Percentiles rank a stretch among this genome's conserved stretches.
Conservation (phyloP, 1,140 invertebrate species). For the Parapsyche elsis region DNA sequence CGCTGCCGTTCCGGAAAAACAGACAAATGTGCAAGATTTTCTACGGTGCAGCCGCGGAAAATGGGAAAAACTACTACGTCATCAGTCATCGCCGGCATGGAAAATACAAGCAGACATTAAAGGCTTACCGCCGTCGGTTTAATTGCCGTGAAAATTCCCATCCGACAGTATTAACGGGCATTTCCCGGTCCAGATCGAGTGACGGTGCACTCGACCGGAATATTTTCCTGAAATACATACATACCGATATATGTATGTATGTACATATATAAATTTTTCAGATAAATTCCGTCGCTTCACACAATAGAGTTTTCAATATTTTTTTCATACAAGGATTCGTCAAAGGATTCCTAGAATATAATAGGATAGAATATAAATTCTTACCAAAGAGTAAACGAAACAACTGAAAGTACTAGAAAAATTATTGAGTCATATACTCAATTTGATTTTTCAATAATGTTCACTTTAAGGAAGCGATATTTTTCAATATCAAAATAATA, state of each 20-base stretch:
- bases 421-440: no score
- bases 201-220: not conserved
- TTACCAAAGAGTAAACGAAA: no score
- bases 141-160: constrained; percentile 52
- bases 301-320: not conserved
- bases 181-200: not conserved
- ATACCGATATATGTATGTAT: not conserved
- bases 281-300: not conserved
- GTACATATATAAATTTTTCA: not conserved
- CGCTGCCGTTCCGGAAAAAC: no score
- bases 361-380: no score
- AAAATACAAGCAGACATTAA: constrained; percentile 32
- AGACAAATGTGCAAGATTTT: not conserved
- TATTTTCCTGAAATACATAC: not conserved
- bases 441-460: no score
- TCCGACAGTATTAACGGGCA: constrained; percentile 30
- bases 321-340: not conserved
- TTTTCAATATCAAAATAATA: no score
- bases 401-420: no score
- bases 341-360: no score
- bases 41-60: not conserved
- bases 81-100: constrained; percentile 17
- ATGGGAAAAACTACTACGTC: not conserved
- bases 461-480: no score
- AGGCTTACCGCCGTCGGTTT: constrained; percentile 24